Percentiles rank a stretch among this genome's conserved stretches.
These are phyloP conservation scores for Microcebus griseorufus DNA, from an alignment of 2,113 vertebrate genomes.

Conservation along the genomic window DNA sequence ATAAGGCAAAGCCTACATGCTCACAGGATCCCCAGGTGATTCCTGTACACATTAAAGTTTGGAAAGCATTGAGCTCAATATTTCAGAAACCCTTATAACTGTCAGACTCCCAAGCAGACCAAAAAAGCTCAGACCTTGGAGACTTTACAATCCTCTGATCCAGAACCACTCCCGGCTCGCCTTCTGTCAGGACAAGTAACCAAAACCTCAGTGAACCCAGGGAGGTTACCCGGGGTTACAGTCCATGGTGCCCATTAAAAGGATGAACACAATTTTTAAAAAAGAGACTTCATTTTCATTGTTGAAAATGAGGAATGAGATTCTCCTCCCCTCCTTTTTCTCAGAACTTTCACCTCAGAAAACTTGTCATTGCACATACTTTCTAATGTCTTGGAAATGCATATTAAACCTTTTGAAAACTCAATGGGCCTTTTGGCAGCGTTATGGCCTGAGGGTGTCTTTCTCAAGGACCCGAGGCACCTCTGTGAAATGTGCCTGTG, in stretches of 20 bases:
- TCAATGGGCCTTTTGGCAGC: not conserved
- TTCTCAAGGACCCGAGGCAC: not conserved
- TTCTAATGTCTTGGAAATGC: not conserved
- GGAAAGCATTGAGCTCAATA: not conserved
- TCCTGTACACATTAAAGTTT: fast-evolving
- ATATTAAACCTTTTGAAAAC: not conserved
- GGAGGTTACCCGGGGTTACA: not conserved
- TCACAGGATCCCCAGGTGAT: not conserved
- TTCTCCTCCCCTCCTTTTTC: not conserved
- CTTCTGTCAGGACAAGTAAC: not conserved
- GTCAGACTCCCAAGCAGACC: too few species aligned
- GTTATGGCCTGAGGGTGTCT: not conserved
- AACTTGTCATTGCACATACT: not conserved
- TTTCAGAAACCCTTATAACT: too few species aligned
- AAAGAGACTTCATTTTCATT: not conserved
- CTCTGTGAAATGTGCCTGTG: not conserved
- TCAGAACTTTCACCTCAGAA: not conserved
- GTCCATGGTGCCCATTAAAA: not conserved
- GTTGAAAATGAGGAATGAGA: not conserved
- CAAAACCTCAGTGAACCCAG: not conserved
- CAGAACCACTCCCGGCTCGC: not conserved
- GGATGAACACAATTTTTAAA: not conserved
- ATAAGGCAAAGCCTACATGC: fast-evolving
- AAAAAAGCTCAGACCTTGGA: not conserved
- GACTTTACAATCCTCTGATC: not conserved